Conservation (phyloP, 1,140 invertebrate genomes). For the Brachionus angularis region DNA sequence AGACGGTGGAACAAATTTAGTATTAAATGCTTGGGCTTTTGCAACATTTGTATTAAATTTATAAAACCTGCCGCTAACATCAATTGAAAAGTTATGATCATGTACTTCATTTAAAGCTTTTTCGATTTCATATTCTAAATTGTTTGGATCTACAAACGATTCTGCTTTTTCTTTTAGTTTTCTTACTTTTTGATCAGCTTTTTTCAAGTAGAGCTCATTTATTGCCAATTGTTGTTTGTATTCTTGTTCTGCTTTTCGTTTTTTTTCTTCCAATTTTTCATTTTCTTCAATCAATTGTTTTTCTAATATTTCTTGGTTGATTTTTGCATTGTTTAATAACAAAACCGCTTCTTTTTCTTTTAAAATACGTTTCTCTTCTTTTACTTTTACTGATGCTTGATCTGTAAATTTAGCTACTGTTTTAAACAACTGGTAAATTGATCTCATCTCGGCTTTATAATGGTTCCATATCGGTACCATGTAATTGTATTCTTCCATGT, state of each 20-base stretch:
- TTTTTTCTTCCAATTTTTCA: constrained; percentile 6
- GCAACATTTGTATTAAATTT: neutral
- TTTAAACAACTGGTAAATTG: constrained; percentile 36
- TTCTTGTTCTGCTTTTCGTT: neutral
- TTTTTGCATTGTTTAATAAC: neutral
- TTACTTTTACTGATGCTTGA: constrained; percentile 8
- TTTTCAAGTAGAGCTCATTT: neutral
- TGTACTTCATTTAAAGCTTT: constrained; percentile 31
- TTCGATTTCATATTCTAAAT: constrained; percentile 42
- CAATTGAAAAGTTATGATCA: constrained; percentile 42
- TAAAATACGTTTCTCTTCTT: constrained; percentile 27
- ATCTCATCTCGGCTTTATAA: constrained; percentile 36
- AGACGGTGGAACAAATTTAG: constrained; percentile 38
- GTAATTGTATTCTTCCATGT: neutral
- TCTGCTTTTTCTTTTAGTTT: constrained; percentile 37
- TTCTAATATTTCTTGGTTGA: constrained; percentile 10
- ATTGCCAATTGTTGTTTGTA: constrained; percentile 7
- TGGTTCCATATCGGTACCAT: constrained; percentile 27
- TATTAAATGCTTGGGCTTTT: constrained; percentile 9
- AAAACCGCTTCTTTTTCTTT: neutral
- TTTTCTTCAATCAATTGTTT: neutral
- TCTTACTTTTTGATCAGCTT: neutral
- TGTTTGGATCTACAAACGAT: constrained; percentile 21
- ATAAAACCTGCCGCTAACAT: constrained; percentile 23
- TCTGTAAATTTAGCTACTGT: constrained; percentile 30